These are phyloP conservation scores for Lysandra bellargus DNA, from an alignment of 2,888 invertebrate species.

Conservation along the genomic window DNA sequence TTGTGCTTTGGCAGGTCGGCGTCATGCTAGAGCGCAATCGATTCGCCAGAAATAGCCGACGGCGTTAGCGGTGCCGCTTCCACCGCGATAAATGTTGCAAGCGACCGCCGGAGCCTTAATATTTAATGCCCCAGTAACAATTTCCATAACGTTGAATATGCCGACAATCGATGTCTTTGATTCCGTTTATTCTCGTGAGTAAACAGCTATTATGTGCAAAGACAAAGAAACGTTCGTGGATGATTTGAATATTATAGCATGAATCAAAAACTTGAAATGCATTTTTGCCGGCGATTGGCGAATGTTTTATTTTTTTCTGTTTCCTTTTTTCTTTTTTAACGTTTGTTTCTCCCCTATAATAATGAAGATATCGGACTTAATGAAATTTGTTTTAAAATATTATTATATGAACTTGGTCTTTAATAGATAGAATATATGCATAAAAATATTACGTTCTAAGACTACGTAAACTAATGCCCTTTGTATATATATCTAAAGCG, in stretches of 20 bases:
- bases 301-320: not conserved
- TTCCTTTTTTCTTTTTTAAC: not conserved
- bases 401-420: not conserved
- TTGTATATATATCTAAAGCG: not conserved
- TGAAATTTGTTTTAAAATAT: not conserved
- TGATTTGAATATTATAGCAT: slow-evolving; percentile 18
- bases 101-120: slow-evolving; percentile 58
- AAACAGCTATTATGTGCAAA: slow-evolving; percentile 29
- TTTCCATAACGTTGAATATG: slow-evolving; percentile 60
- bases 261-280: slow-evolving; percentile 4
- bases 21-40: slow-evolving; percentile 51
- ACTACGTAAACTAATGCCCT: not conserved
- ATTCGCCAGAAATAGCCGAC: slow-evolving; percentile 66
- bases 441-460: not conserved
- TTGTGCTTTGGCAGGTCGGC: slow-evolving; percentile 32
- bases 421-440: not conserved
- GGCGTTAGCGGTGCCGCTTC: slow-evolving; percentile 51
- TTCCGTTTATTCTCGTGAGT: slow-evolving; percentile 30
- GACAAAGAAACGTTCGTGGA: not conserved
- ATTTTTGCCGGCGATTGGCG: not conserved
- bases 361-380: not conserved
- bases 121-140: slow-evolving; percentile 69
- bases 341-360: not conserved
- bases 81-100: slow-evolving; percentile 61
- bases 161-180: slow-evolving; percentile 39